These are phyloP conservation scores for Agrypnus murinus DNA, from an alignment of 2,888 invertebrate genomes.

Conservation along the genomic window DNA sequence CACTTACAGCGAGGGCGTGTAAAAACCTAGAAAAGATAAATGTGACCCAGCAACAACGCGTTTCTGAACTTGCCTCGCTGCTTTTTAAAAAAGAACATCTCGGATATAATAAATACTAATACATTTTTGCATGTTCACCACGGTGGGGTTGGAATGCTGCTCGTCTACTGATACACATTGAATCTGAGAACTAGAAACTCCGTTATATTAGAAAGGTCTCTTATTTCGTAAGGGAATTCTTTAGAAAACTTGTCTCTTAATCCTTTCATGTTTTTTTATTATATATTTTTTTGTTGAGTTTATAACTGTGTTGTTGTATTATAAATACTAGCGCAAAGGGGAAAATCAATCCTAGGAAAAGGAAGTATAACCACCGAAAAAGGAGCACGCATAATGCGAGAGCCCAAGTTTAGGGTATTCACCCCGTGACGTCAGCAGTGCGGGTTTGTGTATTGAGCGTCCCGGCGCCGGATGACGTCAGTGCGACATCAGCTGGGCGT, in stretches of 20 bases:
- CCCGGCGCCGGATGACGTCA: conserved; percentile 69
- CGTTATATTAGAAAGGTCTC: too few species aligned
- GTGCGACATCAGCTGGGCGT: conserved; percentile 70
- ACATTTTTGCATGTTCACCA: neutral
- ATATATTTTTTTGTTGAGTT: too few species aligned
- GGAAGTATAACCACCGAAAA: conserved; percentile 26
- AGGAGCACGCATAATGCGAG: conserved; percentile 30
- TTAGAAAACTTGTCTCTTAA: too few species aligned
- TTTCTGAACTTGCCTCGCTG: neutral
- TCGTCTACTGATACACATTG: too few species aligned
- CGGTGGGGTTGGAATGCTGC: neutral
- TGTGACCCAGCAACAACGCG: conserved; percentile 24
- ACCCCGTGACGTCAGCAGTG: conserved; percentile 67
- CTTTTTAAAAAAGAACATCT: conserved; percentile 10
- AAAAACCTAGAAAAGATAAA: conserved; percentile 30
- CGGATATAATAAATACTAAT: conserved; percentile 8
- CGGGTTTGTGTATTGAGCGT: conserved; percentile 65
- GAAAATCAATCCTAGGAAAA: conserved; percentile 28
- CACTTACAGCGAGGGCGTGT: conserved; percentile 30
- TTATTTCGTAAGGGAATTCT: too few species aligned
- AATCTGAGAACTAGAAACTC: too few species aligned
- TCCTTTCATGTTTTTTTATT: too few species aligned
- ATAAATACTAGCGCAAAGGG: neutral
- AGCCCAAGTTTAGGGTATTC: conserved; percentile 59
- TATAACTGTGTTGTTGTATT: too few species aligned